Evolutionary conservation across 2,888 invertebrate species (phyloP), one percentile per base, ranked within the genome.

Genomic region (Drosophila borealis): DNA sequence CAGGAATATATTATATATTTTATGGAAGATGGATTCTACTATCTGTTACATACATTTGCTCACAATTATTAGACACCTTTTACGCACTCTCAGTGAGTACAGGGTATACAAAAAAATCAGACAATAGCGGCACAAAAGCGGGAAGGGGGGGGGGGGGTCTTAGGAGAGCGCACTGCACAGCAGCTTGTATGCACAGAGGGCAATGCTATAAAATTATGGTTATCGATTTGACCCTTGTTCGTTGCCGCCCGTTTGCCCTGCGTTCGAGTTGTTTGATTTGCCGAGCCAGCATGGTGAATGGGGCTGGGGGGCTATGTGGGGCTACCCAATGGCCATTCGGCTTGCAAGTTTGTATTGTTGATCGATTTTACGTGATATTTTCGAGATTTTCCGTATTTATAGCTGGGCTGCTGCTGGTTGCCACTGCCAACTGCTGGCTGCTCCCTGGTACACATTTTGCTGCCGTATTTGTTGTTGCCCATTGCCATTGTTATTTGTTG

Each of bases 281-380:
- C 68, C 72, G 48, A 34, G 62, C 37, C 25, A 21, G 41, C 42
- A 33, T 44, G 46, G 19, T n/a, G 49, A 11, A 34, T 25, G 25
- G 37, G 8, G 46, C 14, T 34, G 36, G 57, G 37, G 51, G 21
- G 29, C 53, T 33, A 45, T 55, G 66, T 59, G 51, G 70, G 71
- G 56, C 53, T 53, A 53, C 62, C 70, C 77, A 77, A 61, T 78
- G 84, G 78, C 81, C 83, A 88, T 86, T 86, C 78, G 77, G 80
- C 73, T 89, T 89, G 91, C 90, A 89, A 90, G 90, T 90, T 90
- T 91, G 90, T 91, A 90, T 90, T 91, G 90, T 90, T 91, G 91
- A 91, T 91, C 91, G 91, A 91, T 91, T 91, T 91, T 91, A 91
- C 91, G 91, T 91, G 91, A 91, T 91, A 90, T 91, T 91, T 91